Conservation (phyloP, 2,113 vertebrate genomes). For the Apaloderma vittatum region DNA sequence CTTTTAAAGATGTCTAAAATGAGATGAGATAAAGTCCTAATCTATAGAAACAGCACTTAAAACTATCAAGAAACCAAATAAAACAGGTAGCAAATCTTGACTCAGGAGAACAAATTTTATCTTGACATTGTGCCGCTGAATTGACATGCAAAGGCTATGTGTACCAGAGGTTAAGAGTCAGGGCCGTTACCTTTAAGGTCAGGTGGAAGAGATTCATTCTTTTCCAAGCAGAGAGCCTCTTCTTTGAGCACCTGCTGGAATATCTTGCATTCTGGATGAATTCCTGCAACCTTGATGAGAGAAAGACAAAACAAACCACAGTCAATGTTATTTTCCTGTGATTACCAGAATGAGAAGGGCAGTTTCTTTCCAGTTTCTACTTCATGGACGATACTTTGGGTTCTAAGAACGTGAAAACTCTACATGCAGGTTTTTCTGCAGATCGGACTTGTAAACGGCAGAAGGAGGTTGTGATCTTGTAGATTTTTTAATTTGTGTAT, state of each 20-base stretch:
- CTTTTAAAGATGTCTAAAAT: neutral
- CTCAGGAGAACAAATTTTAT: neutral
- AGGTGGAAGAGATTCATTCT: slow-evolving; percentile 26
- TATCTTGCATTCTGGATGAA: slow-evolving; percentile 73
- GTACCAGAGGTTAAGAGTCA: neutral
- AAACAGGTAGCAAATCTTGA: neutral
- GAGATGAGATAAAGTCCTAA: neutral
- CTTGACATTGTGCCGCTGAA: neutral
- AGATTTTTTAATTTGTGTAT: fast-evolving
- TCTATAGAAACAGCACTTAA: neutral
- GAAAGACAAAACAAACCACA: neutral
- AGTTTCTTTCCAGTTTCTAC: neutral
- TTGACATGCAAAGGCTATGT: neutral
- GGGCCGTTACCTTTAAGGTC: slow-evolving; percentile 23
- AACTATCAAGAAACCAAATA: neutral
- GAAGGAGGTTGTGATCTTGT: neutral
- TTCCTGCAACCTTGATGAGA: slow-evolving; percentile 22
- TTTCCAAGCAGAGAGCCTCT: slow-evolving; percentile 38
- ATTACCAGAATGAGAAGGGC: fast-evolving
- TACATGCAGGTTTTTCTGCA: neutral
- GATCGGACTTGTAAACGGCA: neutral
- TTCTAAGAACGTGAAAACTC: neutral
- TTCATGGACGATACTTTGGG: fast-evolving
- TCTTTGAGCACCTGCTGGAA: slow-evolving; percentile 67
- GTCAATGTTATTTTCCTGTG: too few relatives aligned